phyloP scores from a whole-genome alignment of 2,797 vertebrate genomes.

The Sebastes kiyomatsui region DNA sequence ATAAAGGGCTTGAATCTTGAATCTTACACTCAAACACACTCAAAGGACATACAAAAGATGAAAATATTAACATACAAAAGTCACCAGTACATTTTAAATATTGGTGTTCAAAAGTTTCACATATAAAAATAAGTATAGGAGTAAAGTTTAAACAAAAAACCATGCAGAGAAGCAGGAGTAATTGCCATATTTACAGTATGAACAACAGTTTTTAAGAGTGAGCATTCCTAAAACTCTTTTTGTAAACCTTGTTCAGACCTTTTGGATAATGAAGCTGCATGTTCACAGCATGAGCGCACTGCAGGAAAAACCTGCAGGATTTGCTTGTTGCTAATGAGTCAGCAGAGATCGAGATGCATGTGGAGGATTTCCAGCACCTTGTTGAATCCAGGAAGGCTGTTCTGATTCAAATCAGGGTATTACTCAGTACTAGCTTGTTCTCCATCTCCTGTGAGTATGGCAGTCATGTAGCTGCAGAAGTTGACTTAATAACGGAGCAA shows the following conservation, averaged over 20 bases:
- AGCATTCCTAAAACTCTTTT: too few species aligned
- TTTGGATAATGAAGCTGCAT: not conserved
- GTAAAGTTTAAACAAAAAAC: too few species aligned
- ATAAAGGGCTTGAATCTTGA: too few species aligned
- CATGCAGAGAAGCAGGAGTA: too few species aligned
- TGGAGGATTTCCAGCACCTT: not conserved
- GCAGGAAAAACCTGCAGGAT: not conserved
- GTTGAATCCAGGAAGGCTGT: not conserved
- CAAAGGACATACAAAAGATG: too few species aligned
- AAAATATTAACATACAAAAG: too few species aligned
- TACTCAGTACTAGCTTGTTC: not conserved
- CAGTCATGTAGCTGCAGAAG: not conserved
- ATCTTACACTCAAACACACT: too few species aligned
- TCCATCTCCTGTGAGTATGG: not conserved
- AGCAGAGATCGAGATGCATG: not conserved
- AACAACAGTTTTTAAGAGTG: too few species aligned
- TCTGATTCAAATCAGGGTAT: not conserved
- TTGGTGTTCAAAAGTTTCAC: too few species aligned
- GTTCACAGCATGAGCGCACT: not conserved
- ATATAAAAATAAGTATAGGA: too few species aligned
- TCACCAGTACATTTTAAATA: too few species aligned
- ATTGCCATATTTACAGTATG: too few species aligned
- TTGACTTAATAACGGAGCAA: conserved; percentile 2
- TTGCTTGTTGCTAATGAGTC: not conserved
- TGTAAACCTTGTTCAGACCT: not conserved